A percentile compares a stretch with the other conserved stretches of the same genome.
phyloP scores from a whole-genome alignment of 2,888 invertebrate species.

The Dynastes grantii region DNA sequence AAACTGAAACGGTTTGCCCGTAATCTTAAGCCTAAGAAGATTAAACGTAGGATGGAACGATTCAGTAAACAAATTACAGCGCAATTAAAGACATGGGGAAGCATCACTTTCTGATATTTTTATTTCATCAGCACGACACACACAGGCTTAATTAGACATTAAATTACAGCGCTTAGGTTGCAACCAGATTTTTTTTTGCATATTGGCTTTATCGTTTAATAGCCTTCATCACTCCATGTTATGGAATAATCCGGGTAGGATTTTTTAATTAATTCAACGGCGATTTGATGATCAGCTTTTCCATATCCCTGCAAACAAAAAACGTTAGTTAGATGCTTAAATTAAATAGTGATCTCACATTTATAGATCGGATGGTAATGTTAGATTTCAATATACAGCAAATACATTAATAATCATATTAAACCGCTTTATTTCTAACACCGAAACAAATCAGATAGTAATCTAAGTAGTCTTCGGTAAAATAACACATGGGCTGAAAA shows the following conservation, averaged over 20 bases:
- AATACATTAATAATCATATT: too few relatives aligned
- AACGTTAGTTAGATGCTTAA: too few relatives aligned
- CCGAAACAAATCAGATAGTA: too few relatives aligned
- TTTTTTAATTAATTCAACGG: slow-evolving; percentile 83
- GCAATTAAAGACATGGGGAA: slow-evolving; percentile 2
- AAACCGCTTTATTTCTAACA: too few relatives aligned
- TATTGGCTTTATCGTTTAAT: slow-evolving; percentile 69
- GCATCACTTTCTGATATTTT: slow-evolving; percentile 25
- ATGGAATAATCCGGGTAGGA: slow-evolving; percentile 84
- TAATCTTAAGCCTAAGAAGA: slow-evolving; percentile 1
- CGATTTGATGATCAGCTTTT: slow-evolving; percentile 88
- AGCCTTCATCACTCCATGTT: slow-evolving; percentile 89
- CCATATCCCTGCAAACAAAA: slow-evolving; percentile 81
- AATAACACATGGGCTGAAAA: too few relatives aligned
- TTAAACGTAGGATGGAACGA: slow-evolving; percentile 3
- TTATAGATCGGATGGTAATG: too few relatives aligned
- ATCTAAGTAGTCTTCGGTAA: too few relatives aligned
- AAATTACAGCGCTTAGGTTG: slow-evolving; percentile 31
- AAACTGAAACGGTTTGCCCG: neutral
- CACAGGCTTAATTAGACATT: slow-evolving; percentile 30
- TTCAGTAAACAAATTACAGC: slow-evolving; percentile 28
- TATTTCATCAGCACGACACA: slow-evolving; percentile 42
- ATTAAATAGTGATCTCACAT: too few relatives aligned
- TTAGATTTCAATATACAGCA: too few relatives aligned
- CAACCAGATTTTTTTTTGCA: slow-evolving; percentile 9